Conservation (phyloP, 2,888 invertebrate species). For the Caenorhabditis panamensis region DNA sequence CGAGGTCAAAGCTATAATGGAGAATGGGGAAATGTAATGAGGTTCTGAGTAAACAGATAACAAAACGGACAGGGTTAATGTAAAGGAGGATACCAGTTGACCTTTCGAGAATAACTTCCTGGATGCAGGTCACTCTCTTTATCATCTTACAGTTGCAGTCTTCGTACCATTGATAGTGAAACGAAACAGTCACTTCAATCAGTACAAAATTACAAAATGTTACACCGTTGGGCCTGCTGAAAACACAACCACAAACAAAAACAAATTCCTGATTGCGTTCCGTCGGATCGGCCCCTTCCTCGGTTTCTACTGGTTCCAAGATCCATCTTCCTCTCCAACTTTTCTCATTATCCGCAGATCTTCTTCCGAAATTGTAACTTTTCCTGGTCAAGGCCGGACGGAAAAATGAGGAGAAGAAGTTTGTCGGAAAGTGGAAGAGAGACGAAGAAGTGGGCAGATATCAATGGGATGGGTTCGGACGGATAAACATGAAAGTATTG, state of each 20-base stretch:
- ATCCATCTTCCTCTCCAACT: too few relatives aligned
- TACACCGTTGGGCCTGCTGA: neutral
- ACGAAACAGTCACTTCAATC: too few relatives aligned
- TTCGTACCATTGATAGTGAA: neutral
- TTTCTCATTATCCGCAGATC: conserved; percentile 13
- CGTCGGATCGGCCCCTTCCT: conserved; percentile 2
- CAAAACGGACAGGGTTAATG: neutral
- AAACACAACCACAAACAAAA: conserved; percentile 7
- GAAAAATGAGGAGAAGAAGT: conserved; percentile 13
- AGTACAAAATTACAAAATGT: neutral
- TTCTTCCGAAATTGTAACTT: conserved; percentile 25
- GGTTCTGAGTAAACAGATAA: conserved; percentile 1
- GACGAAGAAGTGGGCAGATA: neutral
- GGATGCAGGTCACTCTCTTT: too few relatives aligned
- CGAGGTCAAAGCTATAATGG: conserved; percentile 24
- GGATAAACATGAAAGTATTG: conserved; percentile 21
- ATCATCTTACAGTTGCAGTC: neutral
- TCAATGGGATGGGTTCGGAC: too few relatives aligned
- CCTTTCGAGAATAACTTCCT: too few relatives aligned
- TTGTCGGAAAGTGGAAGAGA: conserved; percentile 14
- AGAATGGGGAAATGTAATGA: neutral
- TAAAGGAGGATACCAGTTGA: too few relatives aligned
- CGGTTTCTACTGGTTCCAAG: neutral
- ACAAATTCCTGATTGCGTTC: neutral
- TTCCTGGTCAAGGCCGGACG: conserved; percentile 39